Evolutionary conservation across 2,888 invertebrate species (phyloP).

Genomic region (Diplolepis rosae): DNA sequence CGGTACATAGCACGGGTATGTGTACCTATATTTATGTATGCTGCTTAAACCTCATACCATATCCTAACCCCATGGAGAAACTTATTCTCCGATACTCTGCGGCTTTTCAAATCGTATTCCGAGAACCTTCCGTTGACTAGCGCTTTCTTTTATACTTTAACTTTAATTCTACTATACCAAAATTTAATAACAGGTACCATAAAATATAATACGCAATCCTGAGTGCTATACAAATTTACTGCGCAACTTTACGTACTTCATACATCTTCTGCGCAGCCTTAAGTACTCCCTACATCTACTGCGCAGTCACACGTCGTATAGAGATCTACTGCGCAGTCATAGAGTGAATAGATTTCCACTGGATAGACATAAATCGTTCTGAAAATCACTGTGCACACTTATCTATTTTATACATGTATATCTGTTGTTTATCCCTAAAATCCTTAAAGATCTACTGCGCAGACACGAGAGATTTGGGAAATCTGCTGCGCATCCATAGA

Average conservation of each 20-base stretch:
- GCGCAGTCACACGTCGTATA: too few species aligned
- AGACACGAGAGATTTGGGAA: too few species aligned
- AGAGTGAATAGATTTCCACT: too few species aligned
- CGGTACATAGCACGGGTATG: slow-evolving; percentile 22
- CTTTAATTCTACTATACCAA: too few species aligned
- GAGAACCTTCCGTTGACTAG: too few species aligned
- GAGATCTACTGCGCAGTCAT: too few species aligned
- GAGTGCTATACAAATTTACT: neutral
- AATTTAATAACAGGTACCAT: too few species aligned
- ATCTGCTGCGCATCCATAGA: neutral
- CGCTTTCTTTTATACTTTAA: too few species aligned
- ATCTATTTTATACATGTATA: neutral
- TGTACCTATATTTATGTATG: slow-evolving; percentile 7
- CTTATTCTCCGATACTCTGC: neutral
- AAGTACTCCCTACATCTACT: too few species aligned
- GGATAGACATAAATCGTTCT: too few species aligned
- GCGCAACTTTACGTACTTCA: neutral
- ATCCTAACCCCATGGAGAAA: slow-evolving; percentile 5
- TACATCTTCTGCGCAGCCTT: too few species aligned
- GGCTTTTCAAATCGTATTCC: neutral
- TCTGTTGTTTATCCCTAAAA: neutral
- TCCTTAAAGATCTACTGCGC: neutral
- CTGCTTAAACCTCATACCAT: neutral
- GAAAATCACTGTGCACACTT: neutral
- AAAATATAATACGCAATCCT: neutral